Conservation (phyloP, 1,140 invertebrate genomes). For the Aphaenogaster rudis region DNA sequence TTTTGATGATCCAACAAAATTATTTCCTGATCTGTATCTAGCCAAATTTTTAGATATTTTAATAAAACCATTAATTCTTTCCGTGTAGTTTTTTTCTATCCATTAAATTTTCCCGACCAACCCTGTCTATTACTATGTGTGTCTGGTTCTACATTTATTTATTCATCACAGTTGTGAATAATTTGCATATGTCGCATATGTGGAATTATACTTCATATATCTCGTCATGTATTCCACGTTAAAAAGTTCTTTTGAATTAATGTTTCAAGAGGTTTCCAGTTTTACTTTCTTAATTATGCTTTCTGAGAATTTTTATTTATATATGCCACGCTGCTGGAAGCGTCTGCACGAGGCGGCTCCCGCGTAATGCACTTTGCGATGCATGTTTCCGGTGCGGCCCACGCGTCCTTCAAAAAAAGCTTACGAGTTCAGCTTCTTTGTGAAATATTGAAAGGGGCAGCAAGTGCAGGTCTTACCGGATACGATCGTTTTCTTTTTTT, state of each 20-base stretch:
- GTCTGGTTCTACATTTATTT: not conserved
- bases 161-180: constrained; percentile 12
- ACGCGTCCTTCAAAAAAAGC: constrained; percentile 34
- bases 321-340: not conserved
- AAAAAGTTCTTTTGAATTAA: not conserved
- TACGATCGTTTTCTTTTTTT: not conserved
- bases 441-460: not conserved
- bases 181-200: not conserved
- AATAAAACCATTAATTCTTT: too few species aligned
- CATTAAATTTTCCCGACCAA: too few species aligned
- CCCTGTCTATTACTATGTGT: too few species aligned
- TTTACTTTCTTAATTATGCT: constrained; percentile 3
- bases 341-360: not conserved
- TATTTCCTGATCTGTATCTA: too few species aligned
- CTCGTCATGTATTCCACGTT: not conserved
- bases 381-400: constrained; percentile 37
- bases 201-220: not conserved
- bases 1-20: too few species aligned
- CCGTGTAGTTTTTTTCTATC: too few species aligned
- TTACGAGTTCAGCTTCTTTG: constrained; percentile 6
- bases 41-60: too few species aligned
- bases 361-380: constrained; percentile 39
- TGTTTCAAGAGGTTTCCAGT: not conserved
- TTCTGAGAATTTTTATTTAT: constrained; percentile 18
- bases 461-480: not conserved